These are phyloP conservation scores for Micronycteris hirsuta DNA, from an alignment of 2,113 vertebrate genomes.

Conservation along the genomic window DNA sequence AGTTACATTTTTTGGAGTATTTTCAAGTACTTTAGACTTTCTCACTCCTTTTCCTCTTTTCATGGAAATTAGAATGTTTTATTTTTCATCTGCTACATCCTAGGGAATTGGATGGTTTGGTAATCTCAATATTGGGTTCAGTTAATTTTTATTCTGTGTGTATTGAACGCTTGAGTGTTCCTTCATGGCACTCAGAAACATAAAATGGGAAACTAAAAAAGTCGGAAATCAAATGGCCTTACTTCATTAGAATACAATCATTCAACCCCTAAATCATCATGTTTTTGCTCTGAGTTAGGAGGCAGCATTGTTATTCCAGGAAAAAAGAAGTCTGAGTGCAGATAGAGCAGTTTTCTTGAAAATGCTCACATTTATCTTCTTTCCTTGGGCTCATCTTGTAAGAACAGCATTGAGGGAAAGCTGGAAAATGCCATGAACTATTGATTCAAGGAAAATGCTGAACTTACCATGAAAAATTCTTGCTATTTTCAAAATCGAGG, in stretches of 20 bases:
- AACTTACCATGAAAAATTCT: not conserved
- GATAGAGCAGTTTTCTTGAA: constrained; percentile 6
- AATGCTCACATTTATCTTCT: not conserved
- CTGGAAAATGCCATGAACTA: not conserved
- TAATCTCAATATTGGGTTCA: not conserved
- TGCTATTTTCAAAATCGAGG: not conserved
- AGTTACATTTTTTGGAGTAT: not conserved
- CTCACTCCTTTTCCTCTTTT: not conserved
- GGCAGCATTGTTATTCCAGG: not conserved
- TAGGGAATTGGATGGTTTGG: not conserved
- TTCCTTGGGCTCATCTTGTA: not conserved
- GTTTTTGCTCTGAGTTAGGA: not conserved
- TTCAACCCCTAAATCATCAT: not conserved
- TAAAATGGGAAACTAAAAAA: not conserved
- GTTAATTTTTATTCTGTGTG: not conserved
- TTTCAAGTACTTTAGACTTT: not conserved
- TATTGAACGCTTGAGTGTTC: not conserved
- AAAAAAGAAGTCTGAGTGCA: not conserved
- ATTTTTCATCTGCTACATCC: not conserved
- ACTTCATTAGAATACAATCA: not conserved
- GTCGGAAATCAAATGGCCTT: not conserved
- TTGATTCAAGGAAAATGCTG: not conserved
- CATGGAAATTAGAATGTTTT: not conserved
- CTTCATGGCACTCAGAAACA: not conserved
- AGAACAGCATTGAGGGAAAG: not conserved